Conservation (phyloP, 2,113 vertebrate genomes). For the Aegypius monachus region DNA sequence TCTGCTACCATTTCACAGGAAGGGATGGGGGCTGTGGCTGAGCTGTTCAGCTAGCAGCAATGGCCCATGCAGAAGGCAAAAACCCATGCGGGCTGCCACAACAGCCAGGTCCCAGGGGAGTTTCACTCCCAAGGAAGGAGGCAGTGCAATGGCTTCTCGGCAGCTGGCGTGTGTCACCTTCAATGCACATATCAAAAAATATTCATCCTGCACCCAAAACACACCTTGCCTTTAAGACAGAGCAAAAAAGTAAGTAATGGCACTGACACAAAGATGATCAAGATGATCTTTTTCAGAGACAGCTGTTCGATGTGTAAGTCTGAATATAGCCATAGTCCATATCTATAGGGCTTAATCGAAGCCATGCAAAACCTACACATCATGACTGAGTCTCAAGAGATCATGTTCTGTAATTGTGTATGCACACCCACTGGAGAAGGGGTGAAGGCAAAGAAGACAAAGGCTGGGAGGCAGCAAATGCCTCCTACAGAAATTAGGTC, state of each 20-base stretch:
- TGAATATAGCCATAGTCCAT: background rate
- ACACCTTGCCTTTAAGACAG: background rate
- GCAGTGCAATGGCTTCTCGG: fast-evolving
- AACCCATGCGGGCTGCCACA: background rate
- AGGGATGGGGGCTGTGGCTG: background rate
- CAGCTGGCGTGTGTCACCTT: background rate
- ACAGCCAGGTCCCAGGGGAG: background rate
- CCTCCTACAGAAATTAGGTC: background rate
- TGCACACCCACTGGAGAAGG: background rate
- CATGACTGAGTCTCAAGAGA: background rate
- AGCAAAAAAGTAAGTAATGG: background rate
- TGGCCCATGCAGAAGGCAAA: background rate
- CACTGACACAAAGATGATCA: background rate
- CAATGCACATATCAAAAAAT: background rate
- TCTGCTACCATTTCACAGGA: background rate
- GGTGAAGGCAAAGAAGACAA: background rate
- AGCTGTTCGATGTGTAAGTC: background rate
- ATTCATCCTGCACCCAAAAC: background rate
- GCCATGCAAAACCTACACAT: background rate
- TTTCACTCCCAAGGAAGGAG: background rate
- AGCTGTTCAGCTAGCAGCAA: background rate
- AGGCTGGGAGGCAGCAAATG: background rate
- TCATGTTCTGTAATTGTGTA: background rate
- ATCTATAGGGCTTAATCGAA: background rate
- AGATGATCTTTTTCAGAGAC: background rate